A percentile compares a stretch with the other conserved stretches of the same genome.
phyloP scores from a whole-genome alignment of 2,888 invertebrate genomes.

The Drosophila rubida region DNA sequence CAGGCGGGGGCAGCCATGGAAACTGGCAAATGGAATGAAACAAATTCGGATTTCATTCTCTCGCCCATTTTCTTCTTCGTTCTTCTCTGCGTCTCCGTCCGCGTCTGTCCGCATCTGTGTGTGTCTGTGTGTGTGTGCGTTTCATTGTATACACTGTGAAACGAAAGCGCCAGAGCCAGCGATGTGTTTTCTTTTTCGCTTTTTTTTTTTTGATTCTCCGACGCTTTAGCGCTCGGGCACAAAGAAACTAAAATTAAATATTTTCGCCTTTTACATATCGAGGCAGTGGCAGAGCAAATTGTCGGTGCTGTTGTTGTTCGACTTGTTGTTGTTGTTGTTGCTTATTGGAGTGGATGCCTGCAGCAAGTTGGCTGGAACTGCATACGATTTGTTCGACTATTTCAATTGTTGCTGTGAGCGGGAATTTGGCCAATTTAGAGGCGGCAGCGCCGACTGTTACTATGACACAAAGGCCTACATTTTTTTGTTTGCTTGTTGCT shows the following conservation, averaged over 20 bases:
- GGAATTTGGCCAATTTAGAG: conserved; percentile 31
- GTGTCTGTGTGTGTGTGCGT: conserved; percentile 25
- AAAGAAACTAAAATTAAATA: conserved; percentile 81
- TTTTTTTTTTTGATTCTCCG: conserved; percentile 30
- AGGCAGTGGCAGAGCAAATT: conserved; percentile 68
- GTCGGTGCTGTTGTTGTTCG: conserved; percentile 40
- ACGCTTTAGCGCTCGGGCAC: conserved; percentile 58
- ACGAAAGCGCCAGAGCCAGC: conserved; percentile 58
- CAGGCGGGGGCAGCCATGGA: conserved; percentile 65
- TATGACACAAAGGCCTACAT: conserved; percentile 76
- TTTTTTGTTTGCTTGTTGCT: conserved; percentile 42
- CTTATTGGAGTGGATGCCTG: conserved; percentile 31
- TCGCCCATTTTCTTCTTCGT: conserved; percentile 33
- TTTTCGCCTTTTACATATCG: conserved; percentile 79
- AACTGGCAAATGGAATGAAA: conserved; percentile 76
- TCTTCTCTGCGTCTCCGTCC: conserved; percentile 10
- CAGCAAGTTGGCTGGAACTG: conserved; percentile 23
- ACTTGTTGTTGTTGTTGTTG: conserved; percentile 23
- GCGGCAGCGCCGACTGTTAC: conserved; percentile 32
- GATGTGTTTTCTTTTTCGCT: conserved; percentile 26
- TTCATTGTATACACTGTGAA: conserved; percentile 74
- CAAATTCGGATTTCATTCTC: conserved; percentile 69
- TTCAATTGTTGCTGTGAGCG: conserved; percentile 23
- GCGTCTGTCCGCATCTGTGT: conserved; percentile 72
- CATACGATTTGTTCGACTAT: conserved; percentile 18